Conservation (phyloP, 92 coral and sea anemone species). For the Montipora capitata region DNA sequence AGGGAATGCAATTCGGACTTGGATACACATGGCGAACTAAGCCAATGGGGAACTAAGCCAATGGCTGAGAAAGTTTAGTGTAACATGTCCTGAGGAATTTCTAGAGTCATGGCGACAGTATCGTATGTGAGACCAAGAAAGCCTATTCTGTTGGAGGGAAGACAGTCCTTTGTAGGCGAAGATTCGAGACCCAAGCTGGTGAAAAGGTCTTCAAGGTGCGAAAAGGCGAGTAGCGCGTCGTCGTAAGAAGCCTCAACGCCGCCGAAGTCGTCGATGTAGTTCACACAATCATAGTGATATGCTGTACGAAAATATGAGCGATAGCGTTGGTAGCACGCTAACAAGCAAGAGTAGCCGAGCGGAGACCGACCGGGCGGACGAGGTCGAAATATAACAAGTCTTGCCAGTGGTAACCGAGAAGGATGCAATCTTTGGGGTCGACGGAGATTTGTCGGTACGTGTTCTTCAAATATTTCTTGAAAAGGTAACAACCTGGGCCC, state of each 20-base stretch:
- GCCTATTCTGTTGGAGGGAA: conserved; percentile 24
- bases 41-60: conserved; percentile 8
- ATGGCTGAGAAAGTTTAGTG: conserved; percentile 10
- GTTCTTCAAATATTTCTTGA: conserved; percentile 48
- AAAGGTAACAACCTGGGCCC: conserved; percentile 66
- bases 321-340: conserved; percentile 52
- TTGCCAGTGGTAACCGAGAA: conserved; percentile 36
- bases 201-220: conserved; percentile 43
- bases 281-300: conserved; percentile 23
- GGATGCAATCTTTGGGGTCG: conserved; percentile 52
- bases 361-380: conserved; percentile 61
- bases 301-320: background rate
- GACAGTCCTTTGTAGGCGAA: conserved; percentile 54
- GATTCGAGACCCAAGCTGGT: conserved; percentile 56
- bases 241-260: background rate
- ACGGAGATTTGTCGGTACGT: conserved; percentile 58
- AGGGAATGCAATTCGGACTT: conserved; percentile 46
- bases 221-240: conserved; percentile 34
- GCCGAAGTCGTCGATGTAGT: background rate
- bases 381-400: conserved; percentile 50
- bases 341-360: conserved; percentile 58
- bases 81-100: background rate
- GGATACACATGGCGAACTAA: conserved; percentile 10
- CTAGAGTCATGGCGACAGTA: background rate
- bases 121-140: conserved; percentile 27